Evolutionary conservation across 2,797 vertebrate genomes (phyloP).

Genomic region (Synaphobranchus kaupii): DNA sequence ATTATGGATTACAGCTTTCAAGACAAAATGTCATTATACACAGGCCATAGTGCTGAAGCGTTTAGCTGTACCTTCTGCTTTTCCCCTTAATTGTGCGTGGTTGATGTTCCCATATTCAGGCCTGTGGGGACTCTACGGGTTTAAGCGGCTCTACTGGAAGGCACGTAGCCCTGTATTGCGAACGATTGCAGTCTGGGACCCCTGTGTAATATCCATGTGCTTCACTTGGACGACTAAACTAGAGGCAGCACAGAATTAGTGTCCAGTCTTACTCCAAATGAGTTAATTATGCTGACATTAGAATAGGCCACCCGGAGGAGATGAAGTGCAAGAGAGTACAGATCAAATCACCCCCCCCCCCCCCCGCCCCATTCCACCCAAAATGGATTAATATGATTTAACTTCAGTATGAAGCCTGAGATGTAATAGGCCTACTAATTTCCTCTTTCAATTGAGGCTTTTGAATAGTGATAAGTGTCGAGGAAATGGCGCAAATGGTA

Average conservation of each 20-base stretch:
- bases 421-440: constrained; percentile 1
- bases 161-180: background rate
- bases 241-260: background rate
- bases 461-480: background rate
- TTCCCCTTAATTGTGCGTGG: background rate
- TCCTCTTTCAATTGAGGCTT: background rate
- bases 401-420: background rate
- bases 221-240: background rate
- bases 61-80: background rate
- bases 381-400: constrained; percentile 1
- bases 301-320: background rate
- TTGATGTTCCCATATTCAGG: background rate
- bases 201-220: background rate
- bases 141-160: background rate
- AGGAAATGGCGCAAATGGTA: background rate
- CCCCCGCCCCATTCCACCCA: background rate
- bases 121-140: background rate
- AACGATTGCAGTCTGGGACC: background rate
- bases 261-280: background rate
- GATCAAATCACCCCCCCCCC: background rate
- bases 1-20: too few relatives aligned
- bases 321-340: background rate
- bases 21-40: too few relatives aligned
- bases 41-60: too few relatives aligned
- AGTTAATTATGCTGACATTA: background rate